These are phyloP conservation scores for Osmerus eperlanus DNA, from an alignment of 2,113 vertebrate genomes.

Conservation along the genomic window DNA sequence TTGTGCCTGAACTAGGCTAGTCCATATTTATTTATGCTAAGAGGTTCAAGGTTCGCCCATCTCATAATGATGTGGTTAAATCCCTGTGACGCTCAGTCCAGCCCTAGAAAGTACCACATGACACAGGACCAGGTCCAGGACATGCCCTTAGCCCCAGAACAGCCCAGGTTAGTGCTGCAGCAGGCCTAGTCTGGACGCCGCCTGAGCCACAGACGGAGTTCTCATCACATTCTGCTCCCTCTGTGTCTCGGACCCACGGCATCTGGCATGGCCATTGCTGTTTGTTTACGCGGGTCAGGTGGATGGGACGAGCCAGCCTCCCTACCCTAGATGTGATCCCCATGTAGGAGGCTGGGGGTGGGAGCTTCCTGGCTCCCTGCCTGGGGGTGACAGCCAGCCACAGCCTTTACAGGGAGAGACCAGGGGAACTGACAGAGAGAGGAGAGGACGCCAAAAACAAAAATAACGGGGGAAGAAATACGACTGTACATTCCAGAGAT, in stretches of 20 bases:
- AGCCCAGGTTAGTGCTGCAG: too few relatives aligned
- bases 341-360: constrained; percentile 23
- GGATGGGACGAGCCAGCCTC: background rate
- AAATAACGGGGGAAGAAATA: too few relatives aligned
- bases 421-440: too few relatives aligned
- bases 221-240: background rate
- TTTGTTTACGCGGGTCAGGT: constrained; percentile 31
- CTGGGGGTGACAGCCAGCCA: constrained; percentile 20
- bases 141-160: too few relatives aligned
- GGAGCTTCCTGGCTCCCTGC: constrained; percentile 28
- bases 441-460: too few relatives aligned
- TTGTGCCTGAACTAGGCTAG: background rate
- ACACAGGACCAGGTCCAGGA: too few relatives aligned
- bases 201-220: background rate
- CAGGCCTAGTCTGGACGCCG: too few relatives aligned
- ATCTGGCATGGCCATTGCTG: constrained; percentile 27
- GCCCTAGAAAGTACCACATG: too few relatives aligned
- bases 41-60: background rate
- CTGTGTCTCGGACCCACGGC: background rate
- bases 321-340: constrained; percentile 20
- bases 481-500: too few relatives aligned
- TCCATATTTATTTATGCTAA: background rate
- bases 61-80: background rate
- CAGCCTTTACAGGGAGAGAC: too few relatives aligned
- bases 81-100: too few relatives aligned